Evolutionary conservation across 2,888 invertebrate species (phyloP).

Genomic region (Thelaira solivaga): DNA sequence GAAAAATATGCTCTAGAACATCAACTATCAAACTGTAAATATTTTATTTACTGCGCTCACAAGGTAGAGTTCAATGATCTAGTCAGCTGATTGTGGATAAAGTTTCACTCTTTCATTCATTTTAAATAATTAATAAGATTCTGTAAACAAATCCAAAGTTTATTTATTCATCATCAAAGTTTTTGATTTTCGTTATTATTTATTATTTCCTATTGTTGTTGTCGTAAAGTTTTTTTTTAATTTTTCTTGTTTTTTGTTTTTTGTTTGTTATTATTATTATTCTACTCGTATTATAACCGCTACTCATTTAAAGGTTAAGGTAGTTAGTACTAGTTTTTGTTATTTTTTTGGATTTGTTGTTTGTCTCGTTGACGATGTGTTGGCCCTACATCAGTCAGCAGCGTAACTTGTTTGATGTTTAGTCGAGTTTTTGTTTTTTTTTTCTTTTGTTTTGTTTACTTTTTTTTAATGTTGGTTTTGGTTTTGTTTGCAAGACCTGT

Average conservation of each 20-base stretch:
- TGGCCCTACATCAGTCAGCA: conserved; percentile 63
- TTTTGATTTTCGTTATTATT: conserved; percentile 35
- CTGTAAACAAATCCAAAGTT: conserved; percentile 33
- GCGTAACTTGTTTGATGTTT: conserved; percentile 55
- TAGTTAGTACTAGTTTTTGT: conserved; percentile 32
- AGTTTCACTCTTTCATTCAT: conserved; percentile 13
- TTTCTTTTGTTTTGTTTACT: neutral
- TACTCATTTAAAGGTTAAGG: conserved; percentile 48
- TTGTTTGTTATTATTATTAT: too few species aligned
- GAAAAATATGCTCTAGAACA: too few species aligned
- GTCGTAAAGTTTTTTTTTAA: neutral
- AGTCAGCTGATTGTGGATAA: conserved; percentile 55
- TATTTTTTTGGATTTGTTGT: conserved; percentile 1
- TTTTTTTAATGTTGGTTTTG: neutral
- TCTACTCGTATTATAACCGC: conserved; percentile 12
- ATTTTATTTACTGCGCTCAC: too few species aligned
- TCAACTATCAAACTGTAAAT: too few species aligned
- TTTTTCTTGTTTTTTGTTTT: too few species aligned
- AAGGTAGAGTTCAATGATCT: too few species aligned
- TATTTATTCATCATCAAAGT: conserved; percentile 20
- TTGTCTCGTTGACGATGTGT: conserved; percentile 3
- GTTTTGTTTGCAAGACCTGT: conserved; percentile 49
- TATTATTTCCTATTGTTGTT: conserved; percentile 1
- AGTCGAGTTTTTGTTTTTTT: neutral
- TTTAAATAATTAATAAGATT: neutral